Conservation (phyloP, 1,140 invertebrate genomes). For the Drosophila subpulchrella region DNA sequence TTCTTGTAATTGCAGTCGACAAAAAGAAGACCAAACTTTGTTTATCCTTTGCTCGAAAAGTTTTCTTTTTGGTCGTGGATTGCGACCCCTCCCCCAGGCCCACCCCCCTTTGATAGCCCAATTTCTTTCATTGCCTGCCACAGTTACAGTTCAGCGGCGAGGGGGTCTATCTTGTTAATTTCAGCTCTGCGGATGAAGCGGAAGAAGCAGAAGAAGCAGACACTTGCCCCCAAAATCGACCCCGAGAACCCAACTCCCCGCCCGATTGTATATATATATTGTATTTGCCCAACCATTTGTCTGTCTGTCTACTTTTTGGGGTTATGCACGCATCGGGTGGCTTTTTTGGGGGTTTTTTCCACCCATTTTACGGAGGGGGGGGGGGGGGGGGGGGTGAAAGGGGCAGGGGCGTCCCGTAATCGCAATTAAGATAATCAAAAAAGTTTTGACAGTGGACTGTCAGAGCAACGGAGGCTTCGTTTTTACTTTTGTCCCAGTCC, state of each 20-base stretch:
- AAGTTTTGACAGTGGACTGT: constrained; percentile 80
- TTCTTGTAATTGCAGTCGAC: constrained; percentile 59
- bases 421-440: constrained; percentile 83
- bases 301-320: constrained; percentile 48
- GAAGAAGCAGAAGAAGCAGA: constrained; percentile 2
- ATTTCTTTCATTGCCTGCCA: constrained; percentile 73
- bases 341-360: constrained; percentile 3
- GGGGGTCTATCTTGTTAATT: constrained; percentile 80
- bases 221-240: constrained; percentile 3
- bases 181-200: constrained; percentile 38
- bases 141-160: constrained; percentile 15
- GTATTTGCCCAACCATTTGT: constrained; percentile 45
- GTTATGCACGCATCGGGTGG: constrained; percentile 54
- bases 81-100: not conserved
- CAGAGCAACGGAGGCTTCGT: constrained; percentile 45
- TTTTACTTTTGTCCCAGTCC: constrained; percentile 66
- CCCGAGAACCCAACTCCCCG: constrained; percentile 8
- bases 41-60: constrained; percentile 28
- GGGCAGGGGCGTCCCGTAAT: constrained; percentile 52
- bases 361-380: no score
- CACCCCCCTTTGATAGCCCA: constrained; percentile 59
- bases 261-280: constrained; percentile 62
- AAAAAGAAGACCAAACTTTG: constrained; percentile 62
- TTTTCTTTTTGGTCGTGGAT: constrained; percentile 14
- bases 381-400: not conserved